A percentile compares a stretch with the other conserved stretches of the same genome.
Conservation (phyloP, 2,888 invertebrate species). For the Lymantria monacha region DNA sequence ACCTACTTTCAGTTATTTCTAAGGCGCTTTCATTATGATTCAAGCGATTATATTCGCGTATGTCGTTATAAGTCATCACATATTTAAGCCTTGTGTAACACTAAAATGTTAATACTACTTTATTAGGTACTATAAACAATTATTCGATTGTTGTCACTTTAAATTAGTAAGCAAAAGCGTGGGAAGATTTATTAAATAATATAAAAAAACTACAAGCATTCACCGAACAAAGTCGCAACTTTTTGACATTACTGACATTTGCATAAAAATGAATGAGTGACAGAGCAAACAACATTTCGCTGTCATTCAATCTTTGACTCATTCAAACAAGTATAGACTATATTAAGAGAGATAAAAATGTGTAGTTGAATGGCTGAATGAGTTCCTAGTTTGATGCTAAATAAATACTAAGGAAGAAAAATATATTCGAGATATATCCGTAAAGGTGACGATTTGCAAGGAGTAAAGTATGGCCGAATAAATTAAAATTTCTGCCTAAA, state of each 20-base stretch:
- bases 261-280: too few species aligned
- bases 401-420: too few species aligned
- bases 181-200: slow-evolving; percentile 28
- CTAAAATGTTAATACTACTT: not conserved
- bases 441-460: too few species aligned
- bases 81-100: slow-evolving; percentile 15
- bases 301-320: too few species aligned
- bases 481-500: too few species aligned
- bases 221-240: slow-evolving; percentile 33
- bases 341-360: too few species aligned
- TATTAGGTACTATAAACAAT: slow-evolving; percentile 10
- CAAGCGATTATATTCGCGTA: slow-evolving; percentile 53
- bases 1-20: slow-evolving; percentile 63
- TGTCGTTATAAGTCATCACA: slow-evolving; percentile 28
- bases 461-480: too few species aligned
- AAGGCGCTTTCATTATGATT: slow-evolving; percentile 74
- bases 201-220: slow-evolving; percentile 30
- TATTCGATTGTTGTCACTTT: slow-evolving; percentile 15
- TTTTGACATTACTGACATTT: slow-evolving; percentile 25
- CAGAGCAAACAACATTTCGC: too few species aligned
- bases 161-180: slow-evolving; percentile 33
- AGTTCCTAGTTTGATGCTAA: too few species aligned
- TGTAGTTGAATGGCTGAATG: too few species aligned
- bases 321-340: too few species aligned
- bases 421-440: too few species aligned